Conservation (phyloP, 1,140 invertebrate genomes). For the Myzus persicae region DNA sequence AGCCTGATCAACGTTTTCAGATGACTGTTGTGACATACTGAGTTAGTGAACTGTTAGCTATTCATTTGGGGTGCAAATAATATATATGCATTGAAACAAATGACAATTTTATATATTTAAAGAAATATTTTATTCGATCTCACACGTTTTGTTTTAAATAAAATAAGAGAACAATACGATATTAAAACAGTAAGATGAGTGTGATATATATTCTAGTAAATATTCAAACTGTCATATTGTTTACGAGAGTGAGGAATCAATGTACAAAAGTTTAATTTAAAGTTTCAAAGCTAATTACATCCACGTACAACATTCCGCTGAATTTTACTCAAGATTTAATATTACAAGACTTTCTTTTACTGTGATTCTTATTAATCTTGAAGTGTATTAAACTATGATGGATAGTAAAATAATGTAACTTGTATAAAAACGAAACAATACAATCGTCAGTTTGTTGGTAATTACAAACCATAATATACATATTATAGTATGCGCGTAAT, state of each 20-base stretch:
- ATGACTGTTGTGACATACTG: neutral
- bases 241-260: neutral
- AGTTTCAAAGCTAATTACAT: slow-evolving; percentile 6
- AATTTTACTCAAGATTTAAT: neutral
- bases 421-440: neutral
- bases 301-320: neutral
- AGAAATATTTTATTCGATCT: neutral
- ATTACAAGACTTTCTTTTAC: neutral
- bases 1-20: neutral
- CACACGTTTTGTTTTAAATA: neutral
- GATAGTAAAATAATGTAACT: neutral
- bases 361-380: neutral
- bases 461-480: neutral
- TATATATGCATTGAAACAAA: neutral
- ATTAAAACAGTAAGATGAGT: neutral
- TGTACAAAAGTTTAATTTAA: neutral
- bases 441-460: neutral
- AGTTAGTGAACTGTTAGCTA: neutral
- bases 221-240: neutral
- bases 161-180: neutral
- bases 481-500: neutral
- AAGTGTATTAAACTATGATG: neutral
- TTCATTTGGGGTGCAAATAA: neutral
- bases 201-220: neutral
- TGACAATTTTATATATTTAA: neutral